Conservation (phyloP, 2,113 vertebrate genomes). For the Seriola rivoliana region DNA sequence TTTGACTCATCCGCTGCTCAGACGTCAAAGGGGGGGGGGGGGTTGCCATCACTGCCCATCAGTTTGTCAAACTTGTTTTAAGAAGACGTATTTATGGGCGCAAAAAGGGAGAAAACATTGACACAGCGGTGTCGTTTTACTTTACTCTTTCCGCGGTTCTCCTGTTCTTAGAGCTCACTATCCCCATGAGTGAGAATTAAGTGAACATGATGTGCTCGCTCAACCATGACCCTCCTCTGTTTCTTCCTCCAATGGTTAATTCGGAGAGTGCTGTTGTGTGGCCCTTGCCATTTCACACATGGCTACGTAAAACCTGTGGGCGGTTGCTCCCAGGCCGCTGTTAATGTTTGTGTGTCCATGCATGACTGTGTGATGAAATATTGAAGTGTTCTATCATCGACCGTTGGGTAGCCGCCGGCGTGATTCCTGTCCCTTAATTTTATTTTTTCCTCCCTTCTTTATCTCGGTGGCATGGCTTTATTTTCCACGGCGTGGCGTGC, state of each 20-base stretch:
- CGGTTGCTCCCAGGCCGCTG: conserved; percentile 64
- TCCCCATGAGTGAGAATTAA: conserved; percentile 80
- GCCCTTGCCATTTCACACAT: conserved; percentile 81
- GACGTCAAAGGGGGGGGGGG: background rate
- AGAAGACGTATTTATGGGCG: background rate
- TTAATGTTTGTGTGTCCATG: conserved; percentile 75
- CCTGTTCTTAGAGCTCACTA: conserved; percentile 62
- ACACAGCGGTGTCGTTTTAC: conserved; percentile 14
- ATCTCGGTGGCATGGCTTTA: conserved; percentile 52
- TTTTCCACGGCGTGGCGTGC: conserved; percentile 61
- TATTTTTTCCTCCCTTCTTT: conserved; percentile 47
- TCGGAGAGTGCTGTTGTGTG: conserved; percentile 75
- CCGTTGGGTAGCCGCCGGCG: conserved; percentile 37
- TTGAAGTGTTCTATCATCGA: conserved; percentile 74
- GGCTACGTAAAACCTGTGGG: conserved; percentile 81
- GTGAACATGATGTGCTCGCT: conserved; percentile 79
- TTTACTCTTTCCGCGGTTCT: conserved; percentile 35
- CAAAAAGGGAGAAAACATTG: background rate
- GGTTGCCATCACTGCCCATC: background rate
- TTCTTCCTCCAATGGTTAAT: conserved; percentile 77
- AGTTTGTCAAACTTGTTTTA: background rate
- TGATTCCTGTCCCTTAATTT: conserved; percentile 56
- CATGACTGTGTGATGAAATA: conserved; percentile 79
- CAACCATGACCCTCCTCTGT: conserved; percentile 72
- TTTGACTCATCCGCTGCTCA: background rate